These are phyloP conservation scores for Dioctria rufipes DNA, from an alignment of 2,888 invertebrate genomes.

Conservation along the genomic window DNA sequence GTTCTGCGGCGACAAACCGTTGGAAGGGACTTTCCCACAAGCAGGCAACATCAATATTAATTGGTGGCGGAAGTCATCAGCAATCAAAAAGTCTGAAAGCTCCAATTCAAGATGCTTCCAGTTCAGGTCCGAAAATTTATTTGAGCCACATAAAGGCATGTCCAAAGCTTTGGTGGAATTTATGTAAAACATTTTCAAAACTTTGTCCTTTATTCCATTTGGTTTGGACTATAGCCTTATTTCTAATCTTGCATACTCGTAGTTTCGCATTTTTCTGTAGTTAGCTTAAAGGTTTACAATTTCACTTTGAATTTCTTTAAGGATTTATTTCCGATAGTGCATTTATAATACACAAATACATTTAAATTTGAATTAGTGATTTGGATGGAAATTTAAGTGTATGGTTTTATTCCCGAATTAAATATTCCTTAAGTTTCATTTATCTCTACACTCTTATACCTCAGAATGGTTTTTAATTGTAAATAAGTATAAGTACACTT, in stretches of 20 bases:
- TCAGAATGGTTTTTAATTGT: too few relatives aligned
- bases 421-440: too few relatives aligned
- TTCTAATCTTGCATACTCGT: not conserved
- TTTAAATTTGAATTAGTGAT: slow-evolving; percentile 13
- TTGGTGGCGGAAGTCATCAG: slow-evolving; percentile 66
- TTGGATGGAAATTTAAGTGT: slow-evolving; percentile 17
- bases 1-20: slow-evolving; percentile 54
- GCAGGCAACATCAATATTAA: slow-evolving; percentile 55
- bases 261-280: slow-evolving; percentile 18
- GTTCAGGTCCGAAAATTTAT: slow-evolving; percentile 69
- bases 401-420: too few relatives aligned
- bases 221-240: slow-evolving; percentile 18
- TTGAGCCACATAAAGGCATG: slow-evolving; percentile 35
- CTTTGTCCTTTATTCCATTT: slow-evolving; percentile 39
- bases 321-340: not conserved
- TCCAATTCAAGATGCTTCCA: slow-evolving; percentile 73
- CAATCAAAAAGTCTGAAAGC: slow-evolving; percentile 71
- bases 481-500: too few relatives aligned
- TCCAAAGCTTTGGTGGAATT: slow-evolving; percentile 39
- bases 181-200: slow-evolving; percentile 42
- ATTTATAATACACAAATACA: too few relatives aligned
- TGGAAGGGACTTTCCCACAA: slow-evolving; percentile 52
- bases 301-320: not conserved
- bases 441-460: too few relatives aligned
- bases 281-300: not conserved